Base-by-base conservation (phyloP, 2,888 invertebrate species). In the Drosophila borealis region DNA sequence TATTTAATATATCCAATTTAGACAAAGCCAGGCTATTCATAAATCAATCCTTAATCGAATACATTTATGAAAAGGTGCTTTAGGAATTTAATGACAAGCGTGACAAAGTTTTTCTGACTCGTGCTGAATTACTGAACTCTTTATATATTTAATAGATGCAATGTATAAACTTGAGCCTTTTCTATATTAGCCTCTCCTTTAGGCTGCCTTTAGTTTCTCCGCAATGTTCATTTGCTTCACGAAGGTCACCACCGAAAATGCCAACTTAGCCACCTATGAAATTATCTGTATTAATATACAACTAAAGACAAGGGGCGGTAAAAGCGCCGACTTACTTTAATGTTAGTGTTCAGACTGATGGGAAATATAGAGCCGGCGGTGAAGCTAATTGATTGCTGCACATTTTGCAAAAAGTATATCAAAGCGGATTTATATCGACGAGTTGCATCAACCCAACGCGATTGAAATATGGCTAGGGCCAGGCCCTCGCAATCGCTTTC, bases 171-270 rank as follows among this genome's bases (percentile, higher is more conserved):
- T 29, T 8, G 2, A 29, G 29, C 29, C 6, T 29, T 8, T 29
- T 29, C 29, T 0, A 29, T 29, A 8, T 29, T 8, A 29, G 29
- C 8, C 29, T 29, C 8, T 29, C 2, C 19, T 39, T 56, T 44
- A 56, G 4, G 36, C 21, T 2, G 33, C 11, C 17, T 29, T 66
- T n/a, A 83, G 14, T 34, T 70, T 76, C 3, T 86, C 79, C 0
- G 59, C 70, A 4, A 88, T 50, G 6, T 88, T 80, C 39, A 88
- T 46, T 51, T 73, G 65, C 36, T 78, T 67, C 0, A 78, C 73
- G 51, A 83, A 78, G 13, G 83, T 80, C 0, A 78, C 64, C 10
- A 85, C 86, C 0, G 83, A 67, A 62, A 83, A 83, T 0, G 86
- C 83, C 25, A 85, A 33, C 21, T 82, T 80, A 1, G 83, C 83